Conservation (phyloP, 2,888 invertebrate genomes). For the Himalopsyche japonica region DNA sequence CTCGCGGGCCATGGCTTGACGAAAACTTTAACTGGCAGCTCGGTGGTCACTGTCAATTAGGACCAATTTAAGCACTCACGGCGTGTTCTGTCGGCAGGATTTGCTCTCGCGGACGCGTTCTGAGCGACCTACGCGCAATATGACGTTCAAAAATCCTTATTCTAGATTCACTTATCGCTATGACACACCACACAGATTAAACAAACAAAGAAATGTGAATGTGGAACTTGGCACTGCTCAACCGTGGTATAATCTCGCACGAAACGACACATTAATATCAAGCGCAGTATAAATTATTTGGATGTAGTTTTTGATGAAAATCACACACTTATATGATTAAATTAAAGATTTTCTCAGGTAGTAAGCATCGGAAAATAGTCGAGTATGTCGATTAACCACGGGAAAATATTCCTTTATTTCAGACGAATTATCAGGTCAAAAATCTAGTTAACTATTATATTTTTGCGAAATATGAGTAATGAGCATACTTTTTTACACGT, state of each 20-base stretch:
- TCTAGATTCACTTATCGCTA: neutral
- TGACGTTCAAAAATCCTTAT: neutral
- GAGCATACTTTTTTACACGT: too few species aligned
- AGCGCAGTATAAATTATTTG: neutral
- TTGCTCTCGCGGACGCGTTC: neutral
- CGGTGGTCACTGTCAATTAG: conserved; percentile 21
- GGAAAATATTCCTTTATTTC: too few species aligned
- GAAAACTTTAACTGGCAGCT: neutral
- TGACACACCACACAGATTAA: neutral
- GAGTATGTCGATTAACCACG: too few species aligned
- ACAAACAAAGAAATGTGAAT: neutral
- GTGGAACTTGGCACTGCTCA: too few species aligned
- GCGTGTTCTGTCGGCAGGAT: neutral
- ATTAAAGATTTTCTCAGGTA: too few species aligned
- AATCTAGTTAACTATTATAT: too few species aligned
- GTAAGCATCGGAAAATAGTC: too few species aligned
- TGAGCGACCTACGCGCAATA: neutral
- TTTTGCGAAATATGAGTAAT: too few species aligned
- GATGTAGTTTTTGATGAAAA: too few species aligned
- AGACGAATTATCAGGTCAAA: too few species aligned
- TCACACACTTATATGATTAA: too few species aligned
- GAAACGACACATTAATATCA: neutral
- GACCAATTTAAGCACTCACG: conserved; percentile 16
- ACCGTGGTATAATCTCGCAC: neutral
- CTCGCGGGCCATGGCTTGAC: neutral